phyloP scores from a whole-genome alignment of 2,113 vertebrate species.

The Typhlomys cinereus region DNA sequence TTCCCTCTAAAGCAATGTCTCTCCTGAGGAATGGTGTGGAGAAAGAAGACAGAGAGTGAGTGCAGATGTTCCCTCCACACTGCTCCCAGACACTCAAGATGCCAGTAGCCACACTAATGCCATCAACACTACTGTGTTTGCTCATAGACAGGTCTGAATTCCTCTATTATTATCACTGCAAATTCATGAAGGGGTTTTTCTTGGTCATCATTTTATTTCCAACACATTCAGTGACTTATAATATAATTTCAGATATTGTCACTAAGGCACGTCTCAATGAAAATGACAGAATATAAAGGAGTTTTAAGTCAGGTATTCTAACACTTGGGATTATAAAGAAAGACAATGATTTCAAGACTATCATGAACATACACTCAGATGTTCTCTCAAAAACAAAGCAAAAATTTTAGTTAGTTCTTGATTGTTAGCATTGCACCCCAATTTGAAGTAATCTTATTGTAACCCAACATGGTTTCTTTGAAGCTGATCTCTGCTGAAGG shows the following conservation, averaged over 20 bases:
- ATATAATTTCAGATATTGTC: not conserved
- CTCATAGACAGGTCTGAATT: not conserved
- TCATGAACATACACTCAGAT: no score
- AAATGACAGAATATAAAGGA: not conserved
- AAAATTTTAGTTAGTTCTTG: not conserved
- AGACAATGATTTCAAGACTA: not conserved
- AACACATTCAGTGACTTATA: not conserved
- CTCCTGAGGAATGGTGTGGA: not conserved
- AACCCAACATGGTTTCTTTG: not conserved
- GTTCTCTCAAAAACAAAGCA: not conserved
- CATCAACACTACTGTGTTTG: not conserved
- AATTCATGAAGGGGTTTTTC: not conserved
- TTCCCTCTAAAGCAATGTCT: no score
- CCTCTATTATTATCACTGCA: not conserved
- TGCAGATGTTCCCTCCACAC: not conserved
- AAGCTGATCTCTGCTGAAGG: not conserved
- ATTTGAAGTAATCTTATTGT: not conserved
- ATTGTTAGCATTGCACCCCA: not conserved
- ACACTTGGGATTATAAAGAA: not conserved
- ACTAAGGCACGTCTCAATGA: not conserved
- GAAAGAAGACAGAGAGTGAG: not conserved
- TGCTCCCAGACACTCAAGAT: not conserved
- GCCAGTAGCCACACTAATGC: not conserved
- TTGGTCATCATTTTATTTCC: not conserved
- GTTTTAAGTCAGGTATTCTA: not conserved